Conservation (phyloP, 2,888 invertebrate genomes). For the Coenonympha arcania region DNA sequence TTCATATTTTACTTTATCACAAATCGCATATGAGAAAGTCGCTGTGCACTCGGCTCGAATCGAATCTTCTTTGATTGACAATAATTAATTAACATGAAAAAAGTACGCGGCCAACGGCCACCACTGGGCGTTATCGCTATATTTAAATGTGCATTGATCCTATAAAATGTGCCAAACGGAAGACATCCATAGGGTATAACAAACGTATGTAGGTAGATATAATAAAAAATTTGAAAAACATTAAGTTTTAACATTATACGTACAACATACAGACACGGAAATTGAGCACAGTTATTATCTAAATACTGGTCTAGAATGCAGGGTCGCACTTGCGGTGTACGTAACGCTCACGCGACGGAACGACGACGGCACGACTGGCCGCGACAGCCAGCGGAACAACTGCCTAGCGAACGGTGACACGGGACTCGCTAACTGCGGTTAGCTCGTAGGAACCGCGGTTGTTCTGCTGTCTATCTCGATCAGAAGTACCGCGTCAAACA, state of each 20-base stretch:
- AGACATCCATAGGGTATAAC: constrained; percentile 84
- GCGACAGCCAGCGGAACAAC: constrained; percentile 1
- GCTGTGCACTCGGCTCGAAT: constrained; percentile 67
- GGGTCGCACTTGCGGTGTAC: not conserved
- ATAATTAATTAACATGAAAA: constrained; percentile 23
- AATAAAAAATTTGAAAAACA: constrained; percentile 57
- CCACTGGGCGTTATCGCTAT: constrained; percentile 23
- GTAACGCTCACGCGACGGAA: constrained; percentile 1
- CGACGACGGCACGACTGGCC: too few relatives aligned
- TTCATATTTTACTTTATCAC: constrained; percentile 56
- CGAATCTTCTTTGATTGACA: constrained; percentile 35
- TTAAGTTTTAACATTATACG: constrained; percentile 61
- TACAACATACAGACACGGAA: constrained; percentile 68
- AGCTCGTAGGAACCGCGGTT: not conserved
- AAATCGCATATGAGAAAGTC: constrained; percentile 64
- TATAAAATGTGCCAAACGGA: constrained; percentile 73
- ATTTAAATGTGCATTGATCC: constrained; percentile 66
- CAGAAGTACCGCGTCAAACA: not conserved
- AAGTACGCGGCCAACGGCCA: constrained; percentile 41
- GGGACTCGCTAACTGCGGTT: not conserved
- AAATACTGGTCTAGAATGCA: constrained; percentile 47
- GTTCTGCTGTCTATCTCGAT: not conserved
- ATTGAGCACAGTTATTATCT: constrained; percentile 68
- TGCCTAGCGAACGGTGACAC: not conserved
- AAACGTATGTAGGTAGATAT: constrained; percentile 82